Evolutionary conservation across 2,888 invertebrate species (phyloP).

Genomic region (Lypha dubia): DNA sequence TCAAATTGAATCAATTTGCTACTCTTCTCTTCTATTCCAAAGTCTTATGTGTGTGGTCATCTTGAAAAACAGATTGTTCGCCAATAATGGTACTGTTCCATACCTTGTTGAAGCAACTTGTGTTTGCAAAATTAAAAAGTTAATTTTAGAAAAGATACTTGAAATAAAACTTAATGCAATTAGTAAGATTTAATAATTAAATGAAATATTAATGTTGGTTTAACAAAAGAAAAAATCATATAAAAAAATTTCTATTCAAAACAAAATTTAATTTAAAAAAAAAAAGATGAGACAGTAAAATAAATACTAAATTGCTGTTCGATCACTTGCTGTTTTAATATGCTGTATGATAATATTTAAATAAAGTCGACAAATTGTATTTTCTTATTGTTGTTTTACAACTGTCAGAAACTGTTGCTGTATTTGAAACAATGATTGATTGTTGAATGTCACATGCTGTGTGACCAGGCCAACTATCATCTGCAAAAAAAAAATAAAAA

Average conservation of each 20-base stretch:
- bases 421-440: constrained; percentile 68
- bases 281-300: not conserved
- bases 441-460: constrained; percentile 69
- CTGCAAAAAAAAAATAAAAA: constrained; percentile 21
- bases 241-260: not conserved
- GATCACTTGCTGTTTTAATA: constrained; percentile 59
- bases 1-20: too few species aligned
- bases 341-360: constrained; percentile 56
- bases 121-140: not conserved
- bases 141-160: too few species aligned
- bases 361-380: constrained; percentile 31
- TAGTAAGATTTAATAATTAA: too few species aligned
- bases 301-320: constrained; percentile 21
- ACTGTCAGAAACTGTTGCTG: constrained; percentile 65
- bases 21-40: constrained; percentile 25
- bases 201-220: too few species aligned
- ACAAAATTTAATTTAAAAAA: too few species aligned
- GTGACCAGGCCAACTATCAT: constrained; percentile 48
- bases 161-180: too few species aligned
- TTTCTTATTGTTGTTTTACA: constrained; percentile 56
- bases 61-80: constrained; percentile 7
- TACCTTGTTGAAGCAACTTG: not conserved
- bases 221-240: too few species aligned
- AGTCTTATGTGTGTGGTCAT: constrained; percentile 46
- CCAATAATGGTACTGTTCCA: constrained; percentile 14